These are phyloP conservation scores for Bellardia pandia DNA, from an alignment of 2,888 invertebrate species.

Conservation along the genomic window DNA sequence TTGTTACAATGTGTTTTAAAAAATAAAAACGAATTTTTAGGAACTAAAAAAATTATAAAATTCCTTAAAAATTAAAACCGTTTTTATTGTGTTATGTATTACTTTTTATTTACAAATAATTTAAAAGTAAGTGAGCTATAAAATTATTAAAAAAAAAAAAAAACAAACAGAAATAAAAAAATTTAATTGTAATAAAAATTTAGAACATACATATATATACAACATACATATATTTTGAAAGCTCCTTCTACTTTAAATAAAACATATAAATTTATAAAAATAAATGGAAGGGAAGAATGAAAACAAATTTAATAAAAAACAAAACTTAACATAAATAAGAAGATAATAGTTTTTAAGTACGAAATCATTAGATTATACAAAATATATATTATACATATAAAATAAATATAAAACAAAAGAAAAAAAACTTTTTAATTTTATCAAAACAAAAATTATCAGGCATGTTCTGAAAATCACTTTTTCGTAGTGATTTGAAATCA, in stretches of 20 bases:
- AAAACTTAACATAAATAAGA: constrained; percentile 31
- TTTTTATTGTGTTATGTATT: background rate
- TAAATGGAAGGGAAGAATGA: background rate
- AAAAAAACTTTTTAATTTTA: constrained; percentile 57
- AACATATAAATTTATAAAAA: constrained; percentile 10
- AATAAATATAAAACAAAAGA: constrained; percentile 27
- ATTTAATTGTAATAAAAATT: constrained; percentile 54
- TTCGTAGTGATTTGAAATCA: too few species aligned
- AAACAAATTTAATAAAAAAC: constrained; percentile 26
- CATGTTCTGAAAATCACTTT: too few species aligned
- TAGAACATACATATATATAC: constrained; percentile 22
- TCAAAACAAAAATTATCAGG: constrained; percentile 41
- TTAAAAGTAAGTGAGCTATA: background rate
- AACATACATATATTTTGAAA: constrained; percentile 31
- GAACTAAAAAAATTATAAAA: too few species aligned
- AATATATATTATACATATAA: constrained; percentile 59
- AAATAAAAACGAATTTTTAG: background rate
- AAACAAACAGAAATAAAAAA: background rate
- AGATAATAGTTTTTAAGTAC: constrained; percentile 66
- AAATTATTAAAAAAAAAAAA: background rate
- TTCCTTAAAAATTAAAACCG: background rate
- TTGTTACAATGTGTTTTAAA: constrained; percentile 17
- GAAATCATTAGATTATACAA: constrained; percentile 62
- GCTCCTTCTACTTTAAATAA: constrained; percentile 26
- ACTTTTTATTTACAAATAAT: background rate